Base-by-base conservation (phyloP, 1,140 invertebrate genomes). In the Heterodera schachtii region DNA sequence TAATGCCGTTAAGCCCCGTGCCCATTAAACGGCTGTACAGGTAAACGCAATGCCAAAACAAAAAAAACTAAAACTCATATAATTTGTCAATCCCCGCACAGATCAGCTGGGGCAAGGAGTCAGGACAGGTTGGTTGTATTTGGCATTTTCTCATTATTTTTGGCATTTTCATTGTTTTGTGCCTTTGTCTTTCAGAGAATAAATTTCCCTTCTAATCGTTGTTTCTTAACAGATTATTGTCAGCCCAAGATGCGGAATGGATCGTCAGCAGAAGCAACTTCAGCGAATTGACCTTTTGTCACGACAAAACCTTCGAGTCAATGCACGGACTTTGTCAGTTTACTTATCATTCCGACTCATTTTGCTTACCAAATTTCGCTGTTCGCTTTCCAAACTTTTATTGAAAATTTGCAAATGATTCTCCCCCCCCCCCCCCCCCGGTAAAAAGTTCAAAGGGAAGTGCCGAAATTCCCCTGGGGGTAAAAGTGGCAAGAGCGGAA, bases 271-370 rank as follows among this genome's bases (percentile, higher is more conserved):
- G 88, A 21, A 81, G 77, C 9, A 89, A 89, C 73, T 89, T 83
- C 75, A 87, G 84, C 67, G 79, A 88, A 41, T 79, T 89, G 41
- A 89, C 89, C 41, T 89, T 89, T 76, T 90, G 88, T 70, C 87
- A 89, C 71, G 88, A 89, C 81, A 90, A 90, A 81, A 89, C 88
- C n/a, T 89, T 89, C 71, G 88, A 89, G 82, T 89, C 88, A 11
- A 90, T 89, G 87, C 87, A 88, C 74, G 87, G 87, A n/a, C 60
- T 84, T 11, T 78, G 52, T 79, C 44, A 60, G 71, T 47, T 52
- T 52, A 1, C 6, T 2, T 49, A 49, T 49, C 11, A 52, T 52
- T 52, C 2, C 49, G 49, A 52, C 11, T 52, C 6, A 8, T 2
- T 8, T 52, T 52, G 6, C 11, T 52, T 52, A 11, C 6, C 11